phyloP scores from a whole-genome alignment of 1,140 invertebrate genomes.

The Heliconius congener region DNA sequence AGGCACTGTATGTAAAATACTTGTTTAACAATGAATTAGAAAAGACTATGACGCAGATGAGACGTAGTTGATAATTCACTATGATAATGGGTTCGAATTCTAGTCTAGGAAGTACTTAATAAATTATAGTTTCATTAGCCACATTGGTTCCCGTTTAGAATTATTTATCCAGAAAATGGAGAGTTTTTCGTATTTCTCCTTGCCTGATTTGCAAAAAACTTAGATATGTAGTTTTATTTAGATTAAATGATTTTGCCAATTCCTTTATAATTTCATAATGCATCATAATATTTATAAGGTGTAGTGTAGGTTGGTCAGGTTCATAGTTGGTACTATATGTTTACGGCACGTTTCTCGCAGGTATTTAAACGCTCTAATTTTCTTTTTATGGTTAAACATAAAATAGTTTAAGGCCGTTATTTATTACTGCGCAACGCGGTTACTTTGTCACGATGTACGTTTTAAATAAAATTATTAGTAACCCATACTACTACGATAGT shows the following conservation, averaged over 20 bases:
- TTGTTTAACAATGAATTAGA: background rate
- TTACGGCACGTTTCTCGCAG: background rate
- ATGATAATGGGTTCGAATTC: background rate
- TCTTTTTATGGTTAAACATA: constrained; percentile 27
- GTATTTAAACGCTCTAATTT: constrained; percentile 20
- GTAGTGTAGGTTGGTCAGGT: background rate
- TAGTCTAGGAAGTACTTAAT: background rate
- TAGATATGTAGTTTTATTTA: too few relatives aligned
- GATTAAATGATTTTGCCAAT: too few relatives aligned
- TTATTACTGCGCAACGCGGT: constrained; percentile 16
- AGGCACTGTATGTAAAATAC: background rate
- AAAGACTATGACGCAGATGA: background rate
- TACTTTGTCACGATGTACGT: constrained; percentile 23
- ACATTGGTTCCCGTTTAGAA: background rate
- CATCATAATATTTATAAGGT: background rate
- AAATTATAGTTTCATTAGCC: background rate
- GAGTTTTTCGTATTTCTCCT: too few relatives aligned
- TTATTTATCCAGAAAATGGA: too few relatives aligned
- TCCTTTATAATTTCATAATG: background rate
- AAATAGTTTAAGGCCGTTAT: constrained; percentile 17
- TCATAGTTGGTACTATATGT: background rate
- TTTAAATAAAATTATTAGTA: constrained; percentile 5
- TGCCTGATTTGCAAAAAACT: too few relatives aligned
- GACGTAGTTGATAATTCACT: background rate
- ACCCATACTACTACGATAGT: background rate